Evolutionary conservation across 2,113 vertebrate species (phyloP).

Genomic region (Petroica traversi): DNA sequence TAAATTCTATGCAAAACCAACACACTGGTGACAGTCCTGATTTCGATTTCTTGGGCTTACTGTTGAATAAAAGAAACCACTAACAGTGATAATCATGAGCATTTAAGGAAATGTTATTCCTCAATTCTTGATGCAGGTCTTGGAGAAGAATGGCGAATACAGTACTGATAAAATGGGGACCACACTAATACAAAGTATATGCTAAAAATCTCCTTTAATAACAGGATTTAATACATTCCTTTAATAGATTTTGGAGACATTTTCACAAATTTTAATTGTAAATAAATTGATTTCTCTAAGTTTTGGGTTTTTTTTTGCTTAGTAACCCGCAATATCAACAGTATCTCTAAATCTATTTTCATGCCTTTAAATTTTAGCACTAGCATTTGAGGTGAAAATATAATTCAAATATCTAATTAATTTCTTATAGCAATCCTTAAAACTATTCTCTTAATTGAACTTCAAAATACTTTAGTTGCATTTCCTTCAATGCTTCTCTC

Average conservation of each 20-base stretch:
- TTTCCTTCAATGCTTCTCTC: not conserved
- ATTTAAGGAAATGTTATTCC: not conserved
- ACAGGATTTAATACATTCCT: not conserved
- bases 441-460: not conserved
- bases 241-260: not conserved
- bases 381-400: not conserved
- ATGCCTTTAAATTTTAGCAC: not conserved
- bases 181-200: not conserved
- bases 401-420: not conserved
- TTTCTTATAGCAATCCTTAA: not conserved
- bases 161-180: not conserved
- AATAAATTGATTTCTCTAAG: not conserved
- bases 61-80: not conserved
- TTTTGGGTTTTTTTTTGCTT: not conserved
- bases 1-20: not conserved
- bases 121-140: not conserved
- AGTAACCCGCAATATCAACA: not conserved
- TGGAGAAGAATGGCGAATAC: not conserved
- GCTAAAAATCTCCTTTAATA: not conserved
- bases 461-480: not conserved
- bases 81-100: not conserved
- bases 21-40: not conserved
- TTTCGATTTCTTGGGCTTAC: not conserved
- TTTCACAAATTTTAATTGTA: not conserved
- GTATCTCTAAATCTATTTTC: not conserved